Evolutionary conservation across 2,888 invertebrate genomes (phyloP), one percentile per base, ranked within the genome.

Genomic region (Dione juno): DNA sequence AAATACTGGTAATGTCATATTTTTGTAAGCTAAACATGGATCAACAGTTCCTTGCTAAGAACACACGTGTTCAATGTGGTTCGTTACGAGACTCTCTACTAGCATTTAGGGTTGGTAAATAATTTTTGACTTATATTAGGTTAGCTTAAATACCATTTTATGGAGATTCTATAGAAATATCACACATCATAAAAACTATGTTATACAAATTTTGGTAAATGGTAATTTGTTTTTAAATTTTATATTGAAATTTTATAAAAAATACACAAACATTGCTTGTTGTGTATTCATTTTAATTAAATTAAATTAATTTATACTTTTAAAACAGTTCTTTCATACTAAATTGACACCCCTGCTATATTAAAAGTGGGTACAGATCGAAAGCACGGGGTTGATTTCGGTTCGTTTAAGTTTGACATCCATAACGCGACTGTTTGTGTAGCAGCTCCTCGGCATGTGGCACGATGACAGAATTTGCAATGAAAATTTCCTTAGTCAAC

Each of bases 351-450:
- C 79, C 80, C 78, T 78, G 69, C 64, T 67, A 72, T 72, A 74
- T 75, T 75, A 74, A 73, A 76, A 76, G 75, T 77, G 74, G 74
- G 76, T 77, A 74, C 78, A 67, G 74, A 80, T 78, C 77, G 77
- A 79, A 74, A 82, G 77, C 81, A 81, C 82, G 81, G 82, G 84
- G 84, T 86, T 84, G 87, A 87, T 85, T 88, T 88, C 92, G 91
- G 92, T 92, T 92, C 92, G 92, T 92, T 92, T 90, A 92, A 91
- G 91, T 90, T 89, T 88, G 90, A 90, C 89, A 88, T 89, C 87
- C 87, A 90, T 90, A 89, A 90, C 87, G 84, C 84, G 85, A 81
- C 82, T 89, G 88, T 91, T 90, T 92, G 90, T 86, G 81, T 80
- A 88, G 81, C 79, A 81, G 79, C 81, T 85, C 81, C 82, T 81